Conservation (phyloP, 2,113 vertebrate genomes). For the Sorex fumeus region DNA sequence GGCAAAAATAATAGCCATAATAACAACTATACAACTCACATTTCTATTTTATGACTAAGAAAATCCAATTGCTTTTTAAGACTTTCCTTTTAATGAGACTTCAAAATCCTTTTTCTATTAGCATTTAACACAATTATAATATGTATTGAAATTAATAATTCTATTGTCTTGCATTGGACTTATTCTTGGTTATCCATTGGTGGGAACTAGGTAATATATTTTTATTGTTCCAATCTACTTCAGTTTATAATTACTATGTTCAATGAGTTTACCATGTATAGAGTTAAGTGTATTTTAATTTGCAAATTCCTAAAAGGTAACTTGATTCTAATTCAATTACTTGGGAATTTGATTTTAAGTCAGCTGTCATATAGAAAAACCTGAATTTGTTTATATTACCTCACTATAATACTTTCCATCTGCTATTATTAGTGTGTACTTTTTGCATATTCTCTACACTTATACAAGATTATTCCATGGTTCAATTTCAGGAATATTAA, state of each 20-base stretch:
- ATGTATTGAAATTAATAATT: neutral
- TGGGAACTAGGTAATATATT: neutral
- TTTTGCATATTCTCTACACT: conserved; percentile 14
- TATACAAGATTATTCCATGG: neutral
- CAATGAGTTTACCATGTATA: neutral
- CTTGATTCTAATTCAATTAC: conserved; percentile 6
- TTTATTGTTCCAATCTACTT: conserved; percentile 24
- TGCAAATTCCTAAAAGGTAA: neutral
- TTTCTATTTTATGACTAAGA: conserved; percentile 23
- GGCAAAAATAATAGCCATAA: neutral
- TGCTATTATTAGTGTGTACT: neutral
- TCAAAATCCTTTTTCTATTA: conserved; percentile 4
- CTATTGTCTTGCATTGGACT: neutral
- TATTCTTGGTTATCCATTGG: neutral
- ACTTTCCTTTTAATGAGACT: conserved; percentile 25
- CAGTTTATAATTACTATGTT: neutral
- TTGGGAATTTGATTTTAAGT: conserved; percentile 41
- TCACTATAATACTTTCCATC: neutral
- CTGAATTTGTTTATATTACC: conserved; percentile 33
- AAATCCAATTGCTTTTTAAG: neutral
- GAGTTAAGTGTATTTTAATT: neutral
- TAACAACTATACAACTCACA: neutral
- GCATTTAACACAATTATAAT: neutral
- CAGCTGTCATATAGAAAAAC: neutral
- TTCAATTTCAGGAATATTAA: conserved; percentile 47